Evolutionary conservation across 2,113 vertebrate species (phyloP).

Genomic region (Lynx canadensis): DNA sequence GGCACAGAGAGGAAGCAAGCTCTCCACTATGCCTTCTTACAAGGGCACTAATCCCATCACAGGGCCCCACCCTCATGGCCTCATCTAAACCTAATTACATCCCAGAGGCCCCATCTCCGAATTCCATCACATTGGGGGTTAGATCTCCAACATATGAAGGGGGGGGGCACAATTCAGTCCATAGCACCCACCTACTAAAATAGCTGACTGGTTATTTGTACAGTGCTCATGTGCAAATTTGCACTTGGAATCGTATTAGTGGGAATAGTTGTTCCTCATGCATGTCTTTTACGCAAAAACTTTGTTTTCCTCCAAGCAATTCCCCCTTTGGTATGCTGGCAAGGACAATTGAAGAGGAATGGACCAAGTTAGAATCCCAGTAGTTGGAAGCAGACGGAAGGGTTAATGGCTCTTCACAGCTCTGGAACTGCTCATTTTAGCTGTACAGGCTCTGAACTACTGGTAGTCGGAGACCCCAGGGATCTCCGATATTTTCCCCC

Average conservation of each 20-base stretch:
- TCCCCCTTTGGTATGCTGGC: not conserved
- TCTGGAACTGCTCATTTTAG: slow-evolving; percentile 11
- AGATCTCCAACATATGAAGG: not conserved
- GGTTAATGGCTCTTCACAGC: not conserved
- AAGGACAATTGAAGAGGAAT: not conserved
- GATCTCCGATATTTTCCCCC: not conserved
- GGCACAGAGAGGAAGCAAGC: not conserved
- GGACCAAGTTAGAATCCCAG: not conserved
- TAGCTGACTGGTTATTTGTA: not conserved
- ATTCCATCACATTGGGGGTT: not conserved
- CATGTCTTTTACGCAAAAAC: not conserved
- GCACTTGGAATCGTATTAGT: not conserved
- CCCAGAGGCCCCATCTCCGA: not conserved
- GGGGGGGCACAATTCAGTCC: not conserved
- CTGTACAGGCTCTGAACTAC: not conserved
- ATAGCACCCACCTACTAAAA: not conserved
- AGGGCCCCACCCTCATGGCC: not conserved
- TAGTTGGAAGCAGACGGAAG: not conserved
- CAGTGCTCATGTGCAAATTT: not conserved
- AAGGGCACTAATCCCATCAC: not conserved
- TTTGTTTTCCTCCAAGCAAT: not conserved
- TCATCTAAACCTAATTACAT: not conserved
- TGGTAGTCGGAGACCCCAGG: not conserved
- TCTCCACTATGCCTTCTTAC: not conserved
- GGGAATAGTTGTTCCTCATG: not conserved